A percentile compares a stretch with the other conserved stretches of the same genome.
phyloP scores from a whole-genome alignment of 1,140 invertebrate genomes.

The Hetaerina americana region DNA sequence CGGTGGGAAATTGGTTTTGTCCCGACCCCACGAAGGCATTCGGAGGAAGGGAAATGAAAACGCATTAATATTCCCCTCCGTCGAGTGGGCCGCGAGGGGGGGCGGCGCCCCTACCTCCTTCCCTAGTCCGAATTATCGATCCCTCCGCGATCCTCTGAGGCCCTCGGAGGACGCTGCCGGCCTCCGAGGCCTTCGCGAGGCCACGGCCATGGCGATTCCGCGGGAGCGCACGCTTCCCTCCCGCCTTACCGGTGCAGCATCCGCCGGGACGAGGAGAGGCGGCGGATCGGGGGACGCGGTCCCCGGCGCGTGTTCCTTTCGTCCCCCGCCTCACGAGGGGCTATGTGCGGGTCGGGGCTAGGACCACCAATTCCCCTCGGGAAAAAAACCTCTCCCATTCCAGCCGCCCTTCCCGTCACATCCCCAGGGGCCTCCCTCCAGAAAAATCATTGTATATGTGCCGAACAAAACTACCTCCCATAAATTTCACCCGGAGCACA shows the following conservation, averaged over 20 bases:
- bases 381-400: neutral
- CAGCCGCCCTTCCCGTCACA: neutral
- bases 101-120: neutral
- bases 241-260: neutral
- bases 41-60: neutral
- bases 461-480: neutral
- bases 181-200: neutral
- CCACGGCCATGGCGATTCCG: neutral
- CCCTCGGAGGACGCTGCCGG: neutral
- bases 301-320: no score
- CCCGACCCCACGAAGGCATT: neutral
- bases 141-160: neutral
- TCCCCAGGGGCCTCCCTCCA: neutral
- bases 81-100: neutral
- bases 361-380: no score
- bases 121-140: neutral
- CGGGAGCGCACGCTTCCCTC: neutral
- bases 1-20: neutral
- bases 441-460: neutral
- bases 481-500: neutral
- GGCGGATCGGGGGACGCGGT: neutral
- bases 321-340: no score
- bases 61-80: neutral
- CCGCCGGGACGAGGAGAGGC: neutral
- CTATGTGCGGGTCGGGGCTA: no score